phyloP scores from a whole-genome alignment of 2,113 vertebrate genomes.

The Crotalus horridus region DNA sequence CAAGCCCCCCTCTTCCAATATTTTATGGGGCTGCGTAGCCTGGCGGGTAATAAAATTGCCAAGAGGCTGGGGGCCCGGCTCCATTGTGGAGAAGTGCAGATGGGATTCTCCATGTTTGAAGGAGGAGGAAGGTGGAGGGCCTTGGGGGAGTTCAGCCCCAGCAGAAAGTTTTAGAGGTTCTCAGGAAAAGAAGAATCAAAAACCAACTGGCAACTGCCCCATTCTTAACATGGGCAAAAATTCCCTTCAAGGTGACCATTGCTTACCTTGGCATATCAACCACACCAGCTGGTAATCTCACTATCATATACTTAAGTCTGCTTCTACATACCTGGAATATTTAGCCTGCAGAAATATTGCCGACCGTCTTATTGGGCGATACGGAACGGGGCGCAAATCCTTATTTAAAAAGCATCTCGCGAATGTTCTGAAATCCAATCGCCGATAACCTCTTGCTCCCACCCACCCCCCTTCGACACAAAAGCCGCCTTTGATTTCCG shows the following conservation, averaged over 20 bases:
- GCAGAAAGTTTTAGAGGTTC: not conserved
- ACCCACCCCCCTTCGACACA: too few species aligned
- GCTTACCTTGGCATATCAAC: not conserved
- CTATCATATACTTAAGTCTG: not conserved
- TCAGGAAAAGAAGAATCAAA: not conserved
- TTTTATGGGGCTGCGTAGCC: constrained; percentile 45
- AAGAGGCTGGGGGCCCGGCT: not conserved
- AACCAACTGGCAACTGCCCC: too few species aligned
- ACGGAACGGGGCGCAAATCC: not conserved
- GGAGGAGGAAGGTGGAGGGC: not conserved
- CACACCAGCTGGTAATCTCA: not conserved
- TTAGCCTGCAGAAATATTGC: not conserved
- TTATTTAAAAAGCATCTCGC: not conserved
- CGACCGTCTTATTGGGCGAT: not conserved
- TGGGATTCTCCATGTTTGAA: not conserved
- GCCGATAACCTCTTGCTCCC: not conserved
- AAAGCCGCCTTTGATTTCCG: not conserved
- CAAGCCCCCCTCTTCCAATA: constrained; percentile 1
- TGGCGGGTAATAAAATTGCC: constrained; percentile 17
- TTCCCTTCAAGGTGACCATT: not conserved
- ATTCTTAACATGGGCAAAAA: not conserved
- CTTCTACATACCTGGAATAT: not conserved
- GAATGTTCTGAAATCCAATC: not conserved
- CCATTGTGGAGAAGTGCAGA: not conserved
- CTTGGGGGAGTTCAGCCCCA: not conserved